A percentile compares a stretch with the other conserved stretches of the same genome.
phyloP scores from a whole-genome alignment of 2,113 vertebrate species.

The Otocyon megalotis region DNA sequence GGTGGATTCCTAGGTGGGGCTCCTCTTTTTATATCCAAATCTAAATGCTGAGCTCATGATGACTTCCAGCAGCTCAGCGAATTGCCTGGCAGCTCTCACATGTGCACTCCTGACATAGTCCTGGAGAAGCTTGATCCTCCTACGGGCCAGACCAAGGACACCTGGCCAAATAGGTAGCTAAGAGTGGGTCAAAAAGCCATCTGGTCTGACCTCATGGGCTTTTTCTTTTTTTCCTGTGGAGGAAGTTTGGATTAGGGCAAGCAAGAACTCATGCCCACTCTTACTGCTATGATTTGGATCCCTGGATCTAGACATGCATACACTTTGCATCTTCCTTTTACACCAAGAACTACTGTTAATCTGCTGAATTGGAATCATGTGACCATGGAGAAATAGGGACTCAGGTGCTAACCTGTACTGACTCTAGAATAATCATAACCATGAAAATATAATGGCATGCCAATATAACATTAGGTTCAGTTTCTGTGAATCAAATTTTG shows the following conservation, averaged over 20 bases:
- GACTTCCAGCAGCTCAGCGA: background rate
- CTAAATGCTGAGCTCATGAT: background rate
- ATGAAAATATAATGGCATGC: background rate
- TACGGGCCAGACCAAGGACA: no score
- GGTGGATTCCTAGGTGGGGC: background rate
- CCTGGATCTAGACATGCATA: background rate
- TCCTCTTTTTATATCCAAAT: background rate
- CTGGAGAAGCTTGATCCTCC: background rate
- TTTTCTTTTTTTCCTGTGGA: background rate
- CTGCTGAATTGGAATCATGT: background rate
- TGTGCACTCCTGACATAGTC: background rate
- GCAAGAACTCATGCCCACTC: background rate
- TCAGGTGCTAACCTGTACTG: background rate
- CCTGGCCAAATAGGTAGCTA: background rate
- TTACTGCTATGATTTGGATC: background rate
- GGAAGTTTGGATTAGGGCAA: background rate
- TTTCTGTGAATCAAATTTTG: background rate
- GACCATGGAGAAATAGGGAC: background rate
- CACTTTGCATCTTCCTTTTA: background rate
- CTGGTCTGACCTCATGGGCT: background rate
- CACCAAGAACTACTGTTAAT: background rate
- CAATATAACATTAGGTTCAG: background rate
- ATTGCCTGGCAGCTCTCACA: background rate
- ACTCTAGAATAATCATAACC: background rate
- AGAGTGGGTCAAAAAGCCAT: background rate